Conservation (phyloP, 2,113 vertebrate genomes). For the Engraulis encrasicolus region DNA sequence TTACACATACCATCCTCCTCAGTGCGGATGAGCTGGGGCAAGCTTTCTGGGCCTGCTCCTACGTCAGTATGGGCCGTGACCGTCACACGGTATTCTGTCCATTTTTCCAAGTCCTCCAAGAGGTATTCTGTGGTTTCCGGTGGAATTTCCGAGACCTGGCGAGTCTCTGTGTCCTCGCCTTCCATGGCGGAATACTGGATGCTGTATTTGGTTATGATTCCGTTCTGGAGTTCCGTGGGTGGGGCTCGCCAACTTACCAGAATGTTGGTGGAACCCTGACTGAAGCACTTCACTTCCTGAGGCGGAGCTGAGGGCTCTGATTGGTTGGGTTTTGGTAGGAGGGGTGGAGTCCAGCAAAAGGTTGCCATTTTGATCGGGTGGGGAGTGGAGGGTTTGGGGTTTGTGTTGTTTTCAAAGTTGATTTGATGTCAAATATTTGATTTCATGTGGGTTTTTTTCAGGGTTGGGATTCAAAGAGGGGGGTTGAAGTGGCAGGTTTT, state of each 20-base stretch:
- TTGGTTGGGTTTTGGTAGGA: conserved; percentile 70
- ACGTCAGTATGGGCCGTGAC: conserved; percentile 94
- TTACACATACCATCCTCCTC: conserved; percentile 99
- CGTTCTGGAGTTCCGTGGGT: conserved; percentile 91
- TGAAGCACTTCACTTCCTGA: conserved; percentile 93
- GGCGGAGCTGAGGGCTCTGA: conserved; percentile 96
- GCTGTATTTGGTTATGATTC: conserved; percentile 92
- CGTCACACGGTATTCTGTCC: conserved; percentile 94
- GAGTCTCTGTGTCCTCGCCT: conserved; percentile 85
- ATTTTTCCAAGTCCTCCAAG: conserved; percentile 99
- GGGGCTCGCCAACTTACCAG: conserved; percentile 99
- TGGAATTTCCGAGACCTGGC: conserved; percentile 84
- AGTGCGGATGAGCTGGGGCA: conserved; percentile 91
- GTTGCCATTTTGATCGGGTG: conserved; percentile 49
- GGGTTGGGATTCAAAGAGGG: conserved; percentile 41
- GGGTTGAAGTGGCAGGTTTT: conserved; percentile 41
- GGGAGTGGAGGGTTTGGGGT: too few relatives aligned
- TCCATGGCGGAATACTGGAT: conserved; percentile 87
- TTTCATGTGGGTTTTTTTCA: conserved; percentile 46
- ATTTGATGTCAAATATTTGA: conserved; percentile 40
- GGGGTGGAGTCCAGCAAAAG: conserved; percentile 31
- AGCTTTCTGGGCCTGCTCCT: conserved; percentile 94
- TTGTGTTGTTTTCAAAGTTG: conserved; percentile 8
- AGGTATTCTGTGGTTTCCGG: conserved; percentile 89
- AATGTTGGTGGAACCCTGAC: conserved; percentile 96